Conservation (phyloP, 2,797 vertebrate genomes). For the Tadarida brasiliensis region DNA sequence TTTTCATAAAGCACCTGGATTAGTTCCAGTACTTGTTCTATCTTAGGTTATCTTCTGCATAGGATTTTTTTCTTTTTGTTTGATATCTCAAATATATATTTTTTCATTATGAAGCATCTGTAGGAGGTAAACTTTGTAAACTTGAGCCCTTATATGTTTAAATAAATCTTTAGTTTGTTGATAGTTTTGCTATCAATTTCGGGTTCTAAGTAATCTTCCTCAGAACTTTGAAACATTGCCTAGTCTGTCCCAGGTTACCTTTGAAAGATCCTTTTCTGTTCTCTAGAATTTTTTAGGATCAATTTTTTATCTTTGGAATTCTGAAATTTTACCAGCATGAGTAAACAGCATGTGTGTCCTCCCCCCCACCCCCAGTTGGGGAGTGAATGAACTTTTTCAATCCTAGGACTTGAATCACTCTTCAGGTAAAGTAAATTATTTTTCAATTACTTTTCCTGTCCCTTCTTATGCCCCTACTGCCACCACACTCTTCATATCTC, state of each 20-base stretch:
- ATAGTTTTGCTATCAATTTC: background rate
- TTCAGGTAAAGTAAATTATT: background rate
- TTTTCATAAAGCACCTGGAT: background rate
- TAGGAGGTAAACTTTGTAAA: background rate
- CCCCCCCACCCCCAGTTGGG: background rate
- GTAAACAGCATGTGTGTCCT: background rate
- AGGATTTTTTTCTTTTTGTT: background rate
- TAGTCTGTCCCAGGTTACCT: background rate
- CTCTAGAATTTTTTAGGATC: constrained; percentile 3
- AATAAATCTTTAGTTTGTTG: background rate
- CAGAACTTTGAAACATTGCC: background rate
- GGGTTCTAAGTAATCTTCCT: background rate
- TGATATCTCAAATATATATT: background rate
- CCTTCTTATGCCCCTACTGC: background rate
- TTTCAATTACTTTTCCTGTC: background rate
- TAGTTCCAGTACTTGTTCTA: background rate
- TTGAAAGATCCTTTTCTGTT: constrained; percentile 2
- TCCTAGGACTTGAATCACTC: background rate
- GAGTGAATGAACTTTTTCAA: background rate
- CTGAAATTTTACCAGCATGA: background rate
- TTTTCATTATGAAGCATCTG: background rate
- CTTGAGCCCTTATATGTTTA: background rate
- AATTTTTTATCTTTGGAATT: constrained; percentile 38
- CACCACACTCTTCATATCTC: background rate
- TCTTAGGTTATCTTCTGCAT: background rate